Evolutionary conservation across 2,888 invertebrate genomes (phyloP).

Genomic region (Temnothorax rugatulus): DNA sequence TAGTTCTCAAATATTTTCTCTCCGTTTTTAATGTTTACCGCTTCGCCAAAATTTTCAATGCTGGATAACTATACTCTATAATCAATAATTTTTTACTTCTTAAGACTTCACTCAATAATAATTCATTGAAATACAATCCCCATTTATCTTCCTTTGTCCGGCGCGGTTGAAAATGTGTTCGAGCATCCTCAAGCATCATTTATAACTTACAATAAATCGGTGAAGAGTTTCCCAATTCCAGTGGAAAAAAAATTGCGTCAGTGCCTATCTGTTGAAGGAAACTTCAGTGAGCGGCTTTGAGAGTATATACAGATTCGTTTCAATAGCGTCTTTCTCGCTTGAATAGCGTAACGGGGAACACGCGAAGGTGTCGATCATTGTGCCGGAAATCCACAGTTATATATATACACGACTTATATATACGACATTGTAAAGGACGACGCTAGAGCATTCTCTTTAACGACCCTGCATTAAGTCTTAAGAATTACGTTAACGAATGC

Average conservation of each 20-base stretch:
- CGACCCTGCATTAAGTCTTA: constrained; percentile 31
- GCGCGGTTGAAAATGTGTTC: constrained; percentile 1
- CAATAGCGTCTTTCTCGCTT: constrained; percentile 21
- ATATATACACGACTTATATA: too few species aligned
- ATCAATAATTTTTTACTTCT: background rate
- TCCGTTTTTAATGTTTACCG: background rate
- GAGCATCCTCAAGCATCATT: background rate
- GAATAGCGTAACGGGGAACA: constrained; percentile 4
- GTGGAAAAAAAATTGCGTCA: constrained; percentile 17
- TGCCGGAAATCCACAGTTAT: constrained; percentile 12
- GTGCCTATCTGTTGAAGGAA: background rate
- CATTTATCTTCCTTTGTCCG: constrained; percentile 31
- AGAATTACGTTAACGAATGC: constrained; percentile 43
- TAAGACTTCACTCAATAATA: background rate
- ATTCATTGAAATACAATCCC: background rate
- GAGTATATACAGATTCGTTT: constrained; percentile 3
- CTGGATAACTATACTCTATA: background rate
- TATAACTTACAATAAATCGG: background rate
- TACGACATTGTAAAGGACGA: constrained; percentile 21
- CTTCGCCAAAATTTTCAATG: background rate
- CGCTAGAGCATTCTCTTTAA: constrained; percentile 26
- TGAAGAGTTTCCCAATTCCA: background rate
- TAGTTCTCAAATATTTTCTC: background rate
- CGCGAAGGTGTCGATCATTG: constrained; percentile 4
- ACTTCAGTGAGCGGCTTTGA: background rate